Evolutionary conservation across 2,797 vertebrate genomes (phyloP).

Genomic region (Bucorvus abyssinicus): DNA sequence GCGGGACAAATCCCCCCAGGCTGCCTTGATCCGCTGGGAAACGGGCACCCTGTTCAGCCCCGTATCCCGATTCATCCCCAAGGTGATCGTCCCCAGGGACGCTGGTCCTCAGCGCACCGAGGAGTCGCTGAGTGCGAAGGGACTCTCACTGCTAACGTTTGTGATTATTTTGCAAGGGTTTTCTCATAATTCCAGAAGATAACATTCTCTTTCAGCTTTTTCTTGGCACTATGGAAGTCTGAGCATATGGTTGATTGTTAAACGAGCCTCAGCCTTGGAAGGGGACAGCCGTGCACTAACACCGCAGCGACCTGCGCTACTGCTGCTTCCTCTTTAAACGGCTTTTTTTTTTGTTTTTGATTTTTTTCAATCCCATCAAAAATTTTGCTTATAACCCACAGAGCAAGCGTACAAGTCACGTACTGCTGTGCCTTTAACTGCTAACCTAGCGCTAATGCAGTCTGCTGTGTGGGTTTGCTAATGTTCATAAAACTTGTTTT

Average conservation of each 20-base stretch:
- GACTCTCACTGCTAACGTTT: not conserved
- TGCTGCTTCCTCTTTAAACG: not conserved
- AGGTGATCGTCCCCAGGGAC: not conserved
- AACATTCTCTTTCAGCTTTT: constrained; percentile 30
- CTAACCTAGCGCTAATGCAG: not conserved
- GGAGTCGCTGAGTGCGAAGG: not conserved
- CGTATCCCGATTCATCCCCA: not conserved
- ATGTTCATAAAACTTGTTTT: not conserved
- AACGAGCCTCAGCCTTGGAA: constrained; percentile 60
- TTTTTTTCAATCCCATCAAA: not conserved
- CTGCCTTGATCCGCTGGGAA: not conserved
- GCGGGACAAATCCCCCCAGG: not conserved
- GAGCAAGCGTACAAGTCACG: not conserved
- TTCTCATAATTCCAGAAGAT: not conserved
- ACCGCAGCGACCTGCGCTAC: not conserved
- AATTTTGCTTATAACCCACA: not conserved
- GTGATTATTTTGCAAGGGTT: not conserved
- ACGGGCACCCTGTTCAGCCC: not conserved
- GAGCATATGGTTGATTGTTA: constrained; percentile 57
- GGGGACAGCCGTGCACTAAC: not conserved
- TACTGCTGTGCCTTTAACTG: not conserved
- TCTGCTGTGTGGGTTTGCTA: not conserved
- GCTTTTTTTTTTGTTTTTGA: not conserved
- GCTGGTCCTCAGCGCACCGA: not conserved
- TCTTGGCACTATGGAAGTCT: constrained; percentile 21